These are phyloP conservation scores for Smutsia gigantea DNA, from an alignment of 2,797 vertebrate species.

Conservation along the genomic window DNA sequence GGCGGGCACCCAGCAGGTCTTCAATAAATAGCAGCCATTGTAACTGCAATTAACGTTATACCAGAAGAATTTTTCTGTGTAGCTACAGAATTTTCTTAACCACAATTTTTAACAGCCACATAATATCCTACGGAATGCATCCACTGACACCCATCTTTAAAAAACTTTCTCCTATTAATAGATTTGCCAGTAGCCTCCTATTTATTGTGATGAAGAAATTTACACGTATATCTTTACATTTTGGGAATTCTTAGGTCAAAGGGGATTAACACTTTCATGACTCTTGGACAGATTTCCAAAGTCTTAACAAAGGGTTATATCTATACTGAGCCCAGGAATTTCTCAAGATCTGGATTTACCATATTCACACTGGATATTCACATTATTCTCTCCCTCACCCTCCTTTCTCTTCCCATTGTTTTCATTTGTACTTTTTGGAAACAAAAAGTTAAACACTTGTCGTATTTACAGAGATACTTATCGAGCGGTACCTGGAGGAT, in stretches of 20 bases:
- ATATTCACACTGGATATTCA: neutral
- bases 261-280: neutral
- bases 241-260: conserved; percentile 25
- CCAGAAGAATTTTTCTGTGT: neutral
- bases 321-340: neutral
- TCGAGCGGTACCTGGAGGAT: neutral
- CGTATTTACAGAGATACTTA: neutral
- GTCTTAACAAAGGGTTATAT: neutral
- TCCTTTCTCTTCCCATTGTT: neutral
- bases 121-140: neutral
- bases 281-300: neutral
- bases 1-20: neutral
- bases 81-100: neutral
- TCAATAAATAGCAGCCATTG: neutral
- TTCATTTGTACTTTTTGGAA: neutral
- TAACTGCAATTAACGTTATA: neutral
- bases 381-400: neutral
- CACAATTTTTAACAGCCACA: neutral
- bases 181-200: neutral
- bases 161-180: neutral
- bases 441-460: neutral
- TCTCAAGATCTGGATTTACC: neutral
- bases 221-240: neutral
- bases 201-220: neutral
- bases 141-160: neutral